Conservation (phyloP, 2,888 invertebrate genomes). For the Linyphia triangularis region DNA sequence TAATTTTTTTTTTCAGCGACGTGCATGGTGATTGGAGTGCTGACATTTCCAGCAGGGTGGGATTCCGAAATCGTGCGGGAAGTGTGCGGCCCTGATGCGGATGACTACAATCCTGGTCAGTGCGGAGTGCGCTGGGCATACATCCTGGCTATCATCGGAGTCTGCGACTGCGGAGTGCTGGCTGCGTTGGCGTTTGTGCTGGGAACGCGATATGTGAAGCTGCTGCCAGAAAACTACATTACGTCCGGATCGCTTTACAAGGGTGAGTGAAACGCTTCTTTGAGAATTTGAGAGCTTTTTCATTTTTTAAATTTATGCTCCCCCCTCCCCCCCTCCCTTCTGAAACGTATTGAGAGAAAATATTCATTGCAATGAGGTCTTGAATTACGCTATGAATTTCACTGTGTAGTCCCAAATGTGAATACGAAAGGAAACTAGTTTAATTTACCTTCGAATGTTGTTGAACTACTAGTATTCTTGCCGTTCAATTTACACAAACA, state of each 20-base stretch:
- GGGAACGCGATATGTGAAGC: conserved; percentile 91
- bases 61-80: conserved; percentile 89
- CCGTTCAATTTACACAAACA: too few relatives aligned
- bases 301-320: too few relatives aligned
- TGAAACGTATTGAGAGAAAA: too few relatives aligned
- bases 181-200: conserved; percentile 95
- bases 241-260: conserved; percentile 75
- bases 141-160: conserved; percentile 93
- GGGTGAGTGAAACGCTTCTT: conserved; percentile 23
- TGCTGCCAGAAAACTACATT: conserved; percentile 79
- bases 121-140: conserved; percentile 97
- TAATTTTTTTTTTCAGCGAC: conserved; percentile 85
- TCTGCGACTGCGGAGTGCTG: conserved; percentile 89
- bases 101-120: conserved; percentile 87
- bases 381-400: too few relatives aligned
- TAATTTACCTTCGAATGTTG: too few relatives aligned
- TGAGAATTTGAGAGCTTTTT: too few relatives aligned
- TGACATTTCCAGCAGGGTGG: conserved; percentile 95
- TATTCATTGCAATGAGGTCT: too few relatives aligned
- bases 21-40: conserved; percentile 92
- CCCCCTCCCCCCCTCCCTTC: too few relatives aligned
- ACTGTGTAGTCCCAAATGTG: too few relatives aligned
- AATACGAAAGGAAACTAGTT: too few relatives aligned
- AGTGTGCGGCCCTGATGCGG: conserved; percentile 89
- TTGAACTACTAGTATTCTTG: too few relatives aligned